These are phyloP conservation scores for Dendrolimus kikuchii DNA, from an alignment of 1,140 invertebrate genomes.

Conservation along the genomic window DNA sequence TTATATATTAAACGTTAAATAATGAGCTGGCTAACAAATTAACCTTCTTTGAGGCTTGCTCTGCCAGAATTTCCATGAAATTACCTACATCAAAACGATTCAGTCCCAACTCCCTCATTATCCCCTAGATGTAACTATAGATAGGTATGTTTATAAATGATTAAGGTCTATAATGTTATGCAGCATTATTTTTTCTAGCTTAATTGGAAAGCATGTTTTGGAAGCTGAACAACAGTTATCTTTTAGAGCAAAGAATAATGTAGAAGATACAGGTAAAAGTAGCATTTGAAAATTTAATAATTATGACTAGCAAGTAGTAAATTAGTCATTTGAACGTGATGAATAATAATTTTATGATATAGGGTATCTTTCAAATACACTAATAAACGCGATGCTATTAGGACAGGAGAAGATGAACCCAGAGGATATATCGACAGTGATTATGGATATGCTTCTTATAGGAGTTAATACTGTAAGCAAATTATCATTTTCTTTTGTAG, in stretches of 20 bases:
- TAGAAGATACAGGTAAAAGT: constrained; percentile 17
- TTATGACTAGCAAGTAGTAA: neutral
- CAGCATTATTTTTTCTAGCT: constrained; percentile 40
- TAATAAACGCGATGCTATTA: constrained; percentile 69
- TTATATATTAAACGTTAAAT: too few relatives aligned
- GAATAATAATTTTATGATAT: too few relatives aligned
- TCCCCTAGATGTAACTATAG: too few relatives aligned
- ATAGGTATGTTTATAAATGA: too few relatives aligned
- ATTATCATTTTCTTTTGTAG: neutral
- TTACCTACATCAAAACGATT: too few relatives aligned
- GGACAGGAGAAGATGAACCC: constrained; percentile 69
- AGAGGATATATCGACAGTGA: constrained; percentile 75
- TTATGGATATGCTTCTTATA: constrained; percentile 78
- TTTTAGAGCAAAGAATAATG: constrained; percentile 11
- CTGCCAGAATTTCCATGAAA: too few relatives aligned
- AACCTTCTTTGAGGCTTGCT: too few relatives aligned
- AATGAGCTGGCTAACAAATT: too few relatives aligned
- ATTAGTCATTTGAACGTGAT: neutral
- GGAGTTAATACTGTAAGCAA: constrained; percentile 74
- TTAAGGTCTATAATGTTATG: too few relatives aligned
- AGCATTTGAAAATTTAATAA: neutral
- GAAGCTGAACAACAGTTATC: constrained; percentile 39
- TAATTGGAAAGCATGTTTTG: constrained; percentile 55
- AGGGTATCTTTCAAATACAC: constrained; percentile 17
- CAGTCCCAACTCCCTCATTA: too few relatives aligned